Base-by-base conservation (phyloP, 2,797 vertebrate species). In the Furcifer pardalis region DNA sequence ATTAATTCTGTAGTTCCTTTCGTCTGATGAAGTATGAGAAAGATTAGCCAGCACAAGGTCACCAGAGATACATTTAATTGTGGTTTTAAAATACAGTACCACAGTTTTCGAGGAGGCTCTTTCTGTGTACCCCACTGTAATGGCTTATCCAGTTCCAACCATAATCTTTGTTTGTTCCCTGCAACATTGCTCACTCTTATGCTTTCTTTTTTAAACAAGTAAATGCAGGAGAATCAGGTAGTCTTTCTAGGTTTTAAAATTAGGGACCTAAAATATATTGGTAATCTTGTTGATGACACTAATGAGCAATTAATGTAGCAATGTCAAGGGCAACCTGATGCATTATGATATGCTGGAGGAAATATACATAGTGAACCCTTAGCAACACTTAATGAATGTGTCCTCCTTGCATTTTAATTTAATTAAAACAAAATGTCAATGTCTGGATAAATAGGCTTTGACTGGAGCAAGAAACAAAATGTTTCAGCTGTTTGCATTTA, bases 301-400 rank as follows among this genome's bases (percentile, higher is more conserved):
- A 83, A 52, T 52, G 71, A 74, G 73, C 73, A 32, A 0, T 77
- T 78, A 44, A 15, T 60, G 30, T 32, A 56, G n/a, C 35, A 52
- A 42, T 17, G 2, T 0, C 82, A n/a, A 71, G 66, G 37, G 15
- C 27, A 49, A 68, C 5, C 9, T 66, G 4, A 79, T n/a, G 5
- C 60, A 35, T 15, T 0, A 59, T 76, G 63, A 1, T 10, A 30
- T 30, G 1, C 40, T 79, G 71, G 3, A 0, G 7, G n/a, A 23
- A 46, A 46, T 63, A 76, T 65, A 21, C 77, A 10, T 32, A 10
- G 0, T 49, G 27, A 42, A 1, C 0, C 0, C 42, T 1, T 1
- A 63, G 1, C 49, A 0, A 0, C 30, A 0, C 0, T 59, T 78
- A 82, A 63, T 7, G 42, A 69, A 66, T 49, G 9, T 0, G 0